These are phyloP conservation scores for Prenolepis imparis DNA, from an alignment of 2,888 invertebrate genomes.

Conservation along the genomic window DNA sequence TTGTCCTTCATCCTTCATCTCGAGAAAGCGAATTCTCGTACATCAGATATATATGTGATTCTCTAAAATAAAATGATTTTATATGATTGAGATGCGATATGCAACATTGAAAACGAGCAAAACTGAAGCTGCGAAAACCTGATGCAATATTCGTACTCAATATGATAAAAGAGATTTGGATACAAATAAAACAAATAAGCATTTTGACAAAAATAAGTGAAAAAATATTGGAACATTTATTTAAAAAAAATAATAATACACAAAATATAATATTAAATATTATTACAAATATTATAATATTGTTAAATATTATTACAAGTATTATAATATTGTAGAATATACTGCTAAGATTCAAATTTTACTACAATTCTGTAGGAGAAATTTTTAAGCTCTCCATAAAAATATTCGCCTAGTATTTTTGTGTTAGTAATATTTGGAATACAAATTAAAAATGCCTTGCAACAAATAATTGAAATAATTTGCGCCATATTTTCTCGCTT, in stretches of 20 bases:
- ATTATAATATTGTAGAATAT: background rate
- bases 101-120: constrained; percentile 38
- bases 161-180: background rate
- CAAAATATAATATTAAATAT: too few relatives aligned
- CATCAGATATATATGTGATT: background rate
- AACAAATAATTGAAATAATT: background rate
- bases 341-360: background rate
- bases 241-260: too few relatives aligned
- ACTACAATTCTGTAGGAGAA: background rate
- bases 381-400: background rate
- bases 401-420: background rate
- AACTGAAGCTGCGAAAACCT: background rate
- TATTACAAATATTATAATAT: background rate
- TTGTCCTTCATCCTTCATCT: constrained; percentile 11
- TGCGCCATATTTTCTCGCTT: background rate
- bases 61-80: constrained; percentile 15
- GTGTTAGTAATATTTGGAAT: background rate
- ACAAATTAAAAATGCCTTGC: background rate
- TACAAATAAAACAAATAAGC: constrained; percentile 2
- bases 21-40: constrained; percentile 7
- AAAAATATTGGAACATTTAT: background rate
- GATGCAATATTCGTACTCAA: background rate
- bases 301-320: background rate
- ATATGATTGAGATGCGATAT: background rate
- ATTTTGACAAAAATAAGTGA: background rate